Conservation (phyloP, 2,888 invertebrate species). For the Pecten maximus region DNA sequence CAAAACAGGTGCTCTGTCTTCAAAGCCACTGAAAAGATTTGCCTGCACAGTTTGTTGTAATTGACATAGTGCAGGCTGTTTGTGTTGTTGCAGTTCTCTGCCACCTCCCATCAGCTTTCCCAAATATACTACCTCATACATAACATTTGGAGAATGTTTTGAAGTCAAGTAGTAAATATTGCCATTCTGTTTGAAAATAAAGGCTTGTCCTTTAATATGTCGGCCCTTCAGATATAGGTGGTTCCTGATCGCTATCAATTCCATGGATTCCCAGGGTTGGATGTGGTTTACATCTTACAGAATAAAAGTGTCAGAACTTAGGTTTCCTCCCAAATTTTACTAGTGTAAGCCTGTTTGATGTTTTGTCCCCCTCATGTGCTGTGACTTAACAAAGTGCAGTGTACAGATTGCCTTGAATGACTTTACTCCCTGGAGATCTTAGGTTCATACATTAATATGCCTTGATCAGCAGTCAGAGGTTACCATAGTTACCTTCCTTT, state of each 20-base stretch:
- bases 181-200: constrained; percentile 30
- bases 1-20: constrained; percentile 30
- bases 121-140: constrained; percentile 22
- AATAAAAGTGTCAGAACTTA: constrained; percentile 25
- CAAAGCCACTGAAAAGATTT: constrained; percentile 13
- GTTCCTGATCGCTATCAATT: constrained; percentile 1
- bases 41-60: constrained; percentile 24
- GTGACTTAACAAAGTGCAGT: background rate
- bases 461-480: background rate
- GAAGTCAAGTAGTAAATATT: constrained; percentile 33
- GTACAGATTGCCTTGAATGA: background rate
- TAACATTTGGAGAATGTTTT: constrained; percentile 35
- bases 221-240: constrained; percentile 30
- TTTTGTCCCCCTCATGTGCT: constrained; percentile 7
- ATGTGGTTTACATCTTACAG: constrained; percentile 27
- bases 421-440: background rate
- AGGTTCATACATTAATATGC: background rate
- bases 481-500: background rate
- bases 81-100: constrained; percentile 11
- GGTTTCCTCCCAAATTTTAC: constrained; percentile 33
- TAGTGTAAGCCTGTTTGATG: constrained; percentile 2
- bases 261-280: background rate
- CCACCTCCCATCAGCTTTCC: constrained; percentile 32
- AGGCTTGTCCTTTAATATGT: constrained; percentile 4
- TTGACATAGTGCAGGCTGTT: constrained; percentile 20